These are phyloP conservation scores for Psammodynastes pulverulentus DNA, from an alignment of 2,113 vertebrate species.

Conservation along the genomic window DNA sequence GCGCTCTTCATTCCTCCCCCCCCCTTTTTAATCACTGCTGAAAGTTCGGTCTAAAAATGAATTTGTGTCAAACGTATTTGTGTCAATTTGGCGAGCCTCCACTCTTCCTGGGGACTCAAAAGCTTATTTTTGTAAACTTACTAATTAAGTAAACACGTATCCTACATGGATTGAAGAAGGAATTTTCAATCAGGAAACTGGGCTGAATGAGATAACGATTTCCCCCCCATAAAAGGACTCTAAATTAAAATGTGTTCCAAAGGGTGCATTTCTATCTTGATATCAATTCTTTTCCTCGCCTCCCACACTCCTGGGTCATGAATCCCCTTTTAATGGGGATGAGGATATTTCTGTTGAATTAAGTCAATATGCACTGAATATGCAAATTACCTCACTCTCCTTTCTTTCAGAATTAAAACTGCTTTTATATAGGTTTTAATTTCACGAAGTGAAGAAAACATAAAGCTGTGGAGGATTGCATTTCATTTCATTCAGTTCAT, in stretches of 20 bases:
- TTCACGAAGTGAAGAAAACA: not conserved
- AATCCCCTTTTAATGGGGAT: not conserved
- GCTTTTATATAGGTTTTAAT: not conserved
- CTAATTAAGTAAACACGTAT: not conserved
- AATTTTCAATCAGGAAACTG: not conserved
- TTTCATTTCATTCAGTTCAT: not conserved
- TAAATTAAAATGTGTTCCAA: not conserved
- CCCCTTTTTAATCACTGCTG: not conserved
- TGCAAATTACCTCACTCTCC: not conserved
- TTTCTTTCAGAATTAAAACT: not conserved
- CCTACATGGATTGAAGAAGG: not conserved
- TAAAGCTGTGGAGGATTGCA: not conserved
- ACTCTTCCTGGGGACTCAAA: not conserved
- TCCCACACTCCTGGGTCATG: not conserved
- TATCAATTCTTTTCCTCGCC: not conserved
- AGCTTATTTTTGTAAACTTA: not conserved
- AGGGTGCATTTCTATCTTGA: not conserved
- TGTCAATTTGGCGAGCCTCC: not conserved
- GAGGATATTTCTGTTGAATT: not conserved
- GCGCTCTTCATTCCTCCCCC: not conserved
- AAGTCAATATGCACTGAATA: not conserved
- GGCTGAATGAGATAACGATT: not conserved
- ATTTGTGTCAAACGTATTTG: not conserved
- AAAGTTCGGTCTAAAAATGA: not conserved
- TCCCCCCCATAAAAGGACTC: not conserved